Evolutionary conservation across 2,113 vertebrate genomes (phyloP), one percentile per base, ranked within the genome.

Genomic region (Muntiacus reevesi): DNA sequence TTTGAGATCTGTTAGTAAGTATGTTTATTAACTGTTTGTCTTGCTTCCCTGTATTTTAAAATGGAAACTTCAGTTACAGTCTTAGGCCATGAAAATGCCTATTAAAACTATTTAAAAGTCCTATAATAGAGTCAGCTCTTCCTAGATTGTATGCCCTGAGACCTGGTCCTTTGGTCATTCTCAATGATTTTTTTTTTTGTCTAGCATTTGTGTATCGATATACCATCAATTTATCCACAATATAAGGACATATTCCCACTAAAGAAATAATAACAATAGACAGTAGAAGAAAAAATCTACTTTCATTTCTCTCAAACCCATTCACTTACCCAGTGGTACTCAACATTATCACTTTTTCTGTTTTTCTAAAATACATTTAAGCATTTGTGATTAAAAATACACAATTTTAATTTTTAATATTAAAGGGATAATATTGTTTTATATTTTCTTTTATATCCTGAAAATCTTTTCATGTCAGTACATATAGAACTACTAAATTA

Each of bases 1-100:
- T 33, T 98, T 99, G 98, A 98, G 91, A 98, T 96, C 59, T 74
- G 85, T 99, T 55, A 94, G 98, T 99, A 98, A 98, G 98, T 98
- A 85, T 85, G 43, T 94, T 97, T 7, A 71, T 28, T 84, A 83
- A 89, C n/a, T 62, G 27, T 47, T 7, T 78, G 17, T 47, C 87
- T 95, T 60, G 6, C 7, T 97, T 95, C 62, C 33, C 17, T 92
- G 19, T 60, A 40, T 57, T 88, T 67, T 54, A 43, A 85, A 87
- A 82, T 43, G 52, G 47, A 93, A 60, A 96, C 7, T 54, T 89
- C 15, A n/a, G 13, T 89, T 60, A 64, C 13, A 33, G n/a, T 84
- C 47, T 54, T 95, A 84, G 83, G 8, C 16, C 45, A 45, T 93
- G 78, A 59, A 64, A 55, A 90, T 97, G 28, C 8, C 12, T 64